Evolutionary conservation across 2,113 vertebrate genomes (phyloP).

Genomic region (Albula goreensis): DNA sequence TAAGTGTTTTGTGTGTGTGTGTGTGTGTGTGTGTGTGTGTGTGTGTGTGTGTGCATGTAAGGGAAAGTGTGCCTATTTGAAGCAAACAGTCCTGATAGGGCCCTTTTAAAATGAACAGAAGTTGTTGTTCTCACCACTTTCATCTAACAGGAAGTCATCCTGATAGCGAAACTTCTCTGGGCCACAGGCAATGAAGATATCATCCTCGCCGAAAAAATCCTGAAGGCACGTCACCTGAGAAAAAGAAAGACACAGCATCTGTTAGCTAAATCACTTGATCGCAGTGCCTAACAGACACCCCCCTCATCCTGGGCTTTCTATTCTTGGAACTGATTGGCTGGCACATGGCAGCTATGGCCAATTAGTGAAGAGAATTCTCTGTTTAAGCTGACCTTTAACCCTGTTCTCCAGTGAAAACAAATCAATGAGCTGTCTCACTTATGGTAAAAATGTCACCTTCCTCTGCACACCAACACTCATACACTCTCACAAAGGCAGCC

Average conservation of each 20-base stretch:
- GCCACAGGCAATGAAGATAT: slow-evolving; percentile 98
- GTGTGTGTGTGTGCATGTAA: no score
- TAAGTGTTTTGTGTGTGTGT: no score
- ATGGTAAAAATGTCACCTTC: neutral
- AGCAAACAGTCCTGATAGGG: no score
- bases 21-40: no score
- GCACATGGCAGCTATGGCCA: neutral
- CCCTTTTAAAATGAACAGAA: neutral
- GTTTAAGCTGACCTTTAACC: neutral
- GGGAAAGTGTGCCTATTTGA: no score
- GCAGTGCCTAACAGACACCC: neutral
- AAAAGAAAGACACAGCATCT: slow-evolving; percentile 26
- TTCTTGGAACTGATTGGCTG: neutral
- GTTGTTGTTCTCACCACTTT: slow-evolving; percentile 75
- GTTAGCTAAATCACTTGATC: neutral
- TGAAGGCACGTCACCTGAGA: slow-evolving; percentile 91
- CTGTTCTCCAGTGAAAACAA: neutral
- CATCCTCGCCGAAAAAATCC: slow-evolving; percentile 97
- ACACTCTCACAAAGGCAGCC: no score
- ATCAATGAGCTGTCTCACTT: neutral
- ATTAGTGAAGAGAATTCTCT: neutral
- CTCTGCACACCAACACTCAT: neutral
- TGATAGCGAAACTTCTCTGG: slow-evolving; percentile 99
- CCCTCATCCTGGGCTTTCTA: neutral
- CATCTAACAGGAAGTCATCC: slow-evolving; percentile 97